These are phyloP conservation scores for Notodonta ziczac DNA, from an alignment of 2,888 invertebrate genomes.

Conservation along the genomic window DNA sequence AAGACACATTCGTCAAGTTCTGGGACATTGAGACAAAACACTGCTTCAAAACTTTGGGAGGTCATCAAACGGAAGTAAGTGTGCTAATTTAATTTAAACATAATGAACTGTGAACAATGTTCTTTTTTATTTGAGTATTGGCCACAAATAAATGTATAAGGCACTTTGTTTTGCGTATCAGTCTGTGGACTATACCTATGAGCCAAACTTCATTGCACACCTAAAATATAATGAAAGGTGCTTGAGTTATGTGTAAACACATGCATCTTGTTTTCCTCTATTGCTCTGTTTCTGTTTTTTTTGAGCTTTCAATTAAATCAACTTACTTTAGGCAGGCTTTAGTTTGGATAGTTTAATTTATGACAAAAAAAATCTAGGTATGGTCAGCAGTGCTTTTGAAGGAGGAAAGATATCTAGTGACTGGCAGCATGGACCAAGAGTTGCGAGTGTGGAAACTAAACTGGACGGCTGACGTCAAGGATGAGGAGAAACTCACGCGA, in stretches of 20 bases:
- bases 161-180: too few species aligned
- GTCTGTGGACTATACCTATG: too few species aligned
- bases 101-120: neutral
- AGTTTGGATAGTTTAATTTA: too few species aligned
- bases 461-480: constrained; percentile 79
- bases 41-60: constrained; percentile 97
- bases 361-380: constrained; percentile 79
- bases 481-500: constrained; percentile 76
- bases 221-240: too few species aligned
- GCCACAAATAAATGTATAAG: too few species aligned
- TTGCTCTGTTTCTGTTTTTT: too few species aligned
- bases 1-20: constrained; percentile 97
- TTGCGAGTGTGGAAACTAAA: constrained; percentile 93
- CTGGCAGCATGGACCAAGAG: constrained; percentile 93
- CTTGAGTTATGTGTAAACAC: too few species aligned
- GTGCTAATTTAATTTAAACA: neutral
- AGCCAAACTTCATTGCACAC: too few species aligned
- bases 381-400: constrained; percentile 93
- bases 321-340: too few species aligned
- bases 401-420: constrained; percentile 92
- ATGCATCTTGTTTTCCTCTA: too few species aligned
- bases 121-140: neutral
- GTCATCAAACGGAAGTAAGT: constrained; percentile 86
- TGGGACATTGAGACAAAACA: constrained; percentile 98
- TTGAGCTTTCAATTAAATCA: too few species aligned